Evolutionary conservation across 2,113 vertebrate species (phyloP).

Genomic region (Xiphorhynchus elegans): DNA sequence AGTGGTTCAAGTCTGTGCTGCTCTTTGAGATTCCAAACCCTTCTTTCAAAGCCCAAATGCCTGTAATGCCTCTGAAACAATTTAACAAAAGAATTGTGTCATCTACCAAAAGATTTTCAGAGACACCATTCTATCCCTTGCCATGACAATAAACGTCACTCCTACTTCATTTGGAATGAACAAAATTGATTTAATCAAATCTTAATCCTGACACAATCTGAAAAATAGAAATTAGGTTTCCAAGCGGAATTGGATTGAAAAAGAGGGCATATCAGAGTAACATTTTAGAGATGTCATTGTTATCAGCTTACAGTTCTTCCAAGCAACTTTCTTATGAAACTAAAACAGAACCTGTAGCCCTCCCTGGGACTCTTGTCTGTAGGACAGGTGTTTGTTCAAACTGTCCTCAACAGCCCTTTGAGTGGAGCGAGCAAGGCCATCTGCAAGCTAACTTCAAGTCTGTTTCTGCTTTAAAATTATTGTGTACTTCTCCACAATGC

Average conservation of each 20-base stretch:
- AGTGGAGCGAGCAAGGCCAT: neutral
- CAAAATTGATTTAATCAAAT: conserved; percentile 6
- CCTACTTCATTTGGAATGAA: neutral
- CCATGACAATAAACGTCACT: neutral
- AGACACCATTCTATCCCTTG: neutral
- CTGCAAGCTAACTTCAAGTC: neutral
- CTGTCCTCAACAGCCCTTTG: neutral
- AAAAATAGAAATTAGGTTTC: neutral
- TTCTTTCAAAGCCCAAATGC: neutral
- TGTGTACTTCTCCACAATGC: neutral
- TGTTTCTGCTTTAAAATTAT: neutral
- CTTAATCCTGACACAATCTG: neutral
- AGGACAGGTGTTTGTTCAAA: neutral
- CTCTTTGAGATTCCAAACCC: neutral
- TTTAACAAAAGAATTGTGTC: neutral
- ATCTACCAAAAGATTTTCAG: neutral
- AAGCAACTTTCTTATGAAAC: neutral
- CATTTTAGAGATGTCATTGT: neutral
- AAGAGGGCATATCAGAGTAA: neutral
- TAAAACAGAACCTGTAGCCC: neutral
- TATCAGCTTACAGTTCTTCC: neutral
- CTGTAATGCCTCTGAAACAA: neutral
- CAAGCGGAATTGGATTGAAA: neutral
- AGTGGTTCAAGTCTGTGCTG: neutral
- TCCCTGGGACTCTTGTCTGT: neutral